Percentiles rank a stretch among this genome's conserved stretches.
These are phyloP conservation scores for Leptopilina boulardi DNA, from an alignment of 1,140 invertebrate species.

Conservation along the genomic window DNA sequence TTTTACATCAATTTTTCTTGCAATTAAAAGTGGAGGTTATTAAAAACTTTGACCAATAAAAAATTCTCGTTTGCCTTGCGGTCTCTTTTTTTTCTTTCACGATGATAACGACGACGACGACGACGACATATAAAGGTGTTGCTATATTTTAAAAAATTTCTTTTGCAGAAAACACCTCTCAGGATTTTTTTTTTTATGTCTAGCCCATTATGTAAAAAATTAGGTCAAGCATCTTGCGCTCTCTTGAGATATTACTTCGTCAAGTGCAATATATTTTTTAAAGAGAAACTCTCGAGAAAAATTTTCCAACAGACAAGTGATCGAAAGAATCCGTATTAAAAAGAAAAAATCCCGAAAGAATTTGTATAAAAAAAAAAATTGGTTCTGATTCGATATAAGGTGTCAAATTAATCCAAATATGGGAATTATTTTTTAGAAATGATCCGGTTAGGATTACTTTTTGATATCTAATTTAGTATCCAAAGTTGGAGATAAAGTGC, in stretches of 20 bases:
- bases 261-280: background rate
- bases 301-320: background rate
- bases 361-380: too few species aligned
- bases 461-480: too few species aligned
- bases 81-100: background rate
- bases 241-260: constrained; percentile 8
- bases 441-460: too few species aligned
- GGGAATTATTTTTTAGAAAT: too few species aligned
- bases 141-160: background rate
- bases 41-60: background rate
- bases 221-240: constrained; percentile 9
- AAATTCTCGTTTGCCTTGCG: background rate
- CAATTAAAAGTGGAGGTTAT: background rate
- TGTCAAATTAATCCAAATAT: too few species aligned
- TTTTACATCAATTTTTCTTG: background rate
- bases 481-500: too few species aligned
- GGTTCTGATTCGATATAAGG: too few species aligned
- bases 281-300: background rate
- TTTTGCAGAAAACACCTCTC: background rate
- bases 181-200: background rate
- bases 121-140: too few species aligned
- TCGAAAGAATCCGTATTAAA: too few species aligned
- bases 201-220: constrained; percentile 22
- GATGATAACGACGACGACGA: background rate
- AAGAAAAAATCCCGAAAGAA: too few species aligned